These are phyloP conservation scores for Calidris pugnax DNA, from an alignment of 2,113 vertebrate species.

Conservation along the genomic window DNA sequence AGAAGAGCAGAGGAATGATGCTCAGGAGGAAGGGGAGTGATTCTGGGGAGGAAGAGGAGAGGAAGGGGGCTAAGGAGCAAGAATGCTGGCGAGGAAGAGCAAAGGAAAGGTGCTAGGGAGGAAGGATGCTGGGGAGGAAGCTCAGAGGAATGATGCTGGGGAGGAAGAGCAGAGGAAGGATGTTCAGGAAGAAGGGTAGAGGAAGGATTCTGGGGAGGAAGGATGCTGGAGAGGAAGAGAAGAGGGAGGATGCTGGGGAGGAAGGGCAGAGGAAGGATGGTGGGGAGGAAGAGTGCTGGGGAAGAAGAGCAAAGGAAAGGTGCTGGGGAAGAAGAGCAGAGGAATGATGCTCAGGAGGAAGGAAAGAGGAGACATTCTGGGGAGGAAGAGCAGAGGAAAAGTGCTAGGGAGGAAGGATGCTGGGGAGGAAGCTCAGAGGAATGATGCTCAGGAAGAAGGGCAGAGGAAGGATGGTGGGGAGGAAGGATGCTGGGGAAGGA, in stretches of 20 bases:
- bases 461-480: neutral
- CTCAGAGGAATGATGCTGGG: neutral
- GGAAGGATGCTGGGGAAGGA: neutral
- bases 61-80: neutral
- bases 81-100: neutral
- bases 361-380: no score
- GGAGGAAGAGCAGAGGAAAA: neutral
- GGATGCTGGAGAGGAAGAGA: neutral
- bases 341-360: neutral
- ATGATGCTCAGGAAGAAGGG: neutral
- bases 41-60: neutral
- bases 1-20: no score
- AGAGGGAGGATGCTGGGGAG: neutral
- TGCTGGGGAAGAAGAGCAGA: neutral
- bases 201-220: neutral
- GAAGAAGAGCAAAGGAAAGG: neutral
- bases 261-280: neutral
- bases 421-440: no score
- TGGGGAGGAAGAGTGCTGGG: neutral
- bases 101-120: neutral
- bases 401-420: neutral
- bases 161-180: neutral
- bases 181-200: neutral
- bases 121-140: neutral
- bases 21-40: no score